phyloP scores from a whole-genome alignment of 2,888 invertebrate genomes.

The Fabriciana adippe region DNA sequence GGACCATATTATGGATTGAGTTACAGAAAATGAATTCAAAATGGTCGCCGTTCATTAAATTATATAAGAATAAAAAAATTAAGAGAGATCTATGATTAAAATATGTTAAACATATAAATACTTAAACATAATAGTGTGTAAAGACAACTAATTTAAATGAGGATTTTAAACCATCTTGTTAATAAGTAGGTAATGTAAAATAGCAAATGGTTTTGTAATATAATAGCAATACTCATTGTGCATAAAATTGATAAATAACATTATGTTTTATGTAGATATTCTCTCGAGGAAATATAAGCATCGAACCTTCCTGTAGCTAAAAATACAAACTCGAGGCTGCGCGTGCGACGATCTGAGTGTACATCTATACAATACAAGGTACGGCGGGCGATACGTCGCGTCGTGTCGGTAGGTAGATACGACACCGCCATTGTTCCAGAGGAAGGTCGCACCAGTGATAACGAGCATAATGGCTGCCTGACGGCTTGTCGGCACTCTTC shows the following conservation, averaged over 20 bases:
- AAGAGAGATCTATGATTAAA: too few species aligned
- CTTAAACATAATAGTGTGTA: too few species aligned
- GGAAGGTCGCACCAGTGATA: slow-evolving; percentile 58
- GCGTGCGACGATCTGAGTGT: slow-evolving; percentile 59
- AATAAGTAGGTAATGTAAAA: too few species aligned
- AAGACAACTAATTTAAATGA: too few species aligned
- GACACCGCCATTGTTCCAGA: slow-evolving; percentile 56
- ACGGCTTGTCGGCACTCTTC: slow-evolving; percentile 32
- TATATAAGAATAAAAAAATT: too few species aligned
- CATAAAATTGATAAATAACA: slow-evolving; percentile 15
- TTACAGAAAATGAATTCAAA: too few species aligned
- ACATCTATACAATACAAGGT: slow-evolving; percentile 40
- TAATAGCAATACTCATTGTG: slow-evolving; percentile 7
- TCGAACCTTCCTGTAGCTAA: slow-evolving; percentile 75
- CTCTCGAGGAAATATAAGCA: slow-evolving; percentile 68
- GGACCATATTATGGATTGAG: too few species aligned
- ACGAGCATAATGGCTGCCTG: slow-evolving; percentile 41
- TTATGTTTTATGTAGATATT: slow-evolving; percentile 50
- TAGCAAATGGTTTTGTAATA: neutral
- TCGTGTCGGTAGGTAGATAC: slow-evolving; percentile 29
- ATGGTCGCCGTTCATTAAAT: too few species aligned
- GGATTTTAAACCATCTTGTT: too few species aligned
- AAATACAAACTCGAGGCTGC: slow-evolving; percentile 76
- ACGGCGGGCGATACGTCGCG: slow-evolving; percentile 14
- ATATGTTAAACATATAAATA: too few species aligned